These are phyloP conservation scores for Darevskia mixta DNA, from an alignment of 2,797 vertebrate genomes.

Conservation along the genomic window DNA sequence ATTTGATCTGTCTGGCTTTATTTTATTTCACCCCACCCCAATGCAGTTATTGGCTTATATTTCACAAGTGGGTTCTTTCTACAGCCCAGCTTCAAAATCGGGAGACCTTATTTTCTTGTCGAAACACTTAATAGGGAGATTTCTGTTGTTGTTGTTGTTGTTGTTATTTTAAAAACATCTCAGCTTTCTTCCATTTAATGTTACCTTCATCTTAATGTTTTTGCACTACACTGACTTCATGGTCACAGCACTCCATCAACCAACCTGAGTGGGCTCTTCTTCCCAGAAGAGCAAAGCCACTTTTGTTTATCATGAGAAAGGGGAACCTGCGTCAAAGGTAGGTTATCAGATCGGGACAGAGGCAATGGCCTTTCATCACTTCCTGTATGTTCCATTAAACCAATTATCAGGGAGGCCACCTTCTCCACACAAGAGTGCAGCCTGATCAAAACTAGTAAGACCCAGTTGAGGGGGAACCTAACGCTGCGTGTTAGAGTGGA, in stretches of 20 bases:
- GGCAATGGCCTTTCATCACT: too few relatives aligned
- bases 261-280: background rate
- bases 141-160: too few relatives aligned
- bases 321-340: too few relatives aligned
- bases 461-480: too few relatives aligned
- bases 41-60: slow-evolving; percentile 9
- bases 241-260: background rate
- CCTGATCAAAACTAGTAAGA: too few relatives aligned
- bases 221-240: background rate
- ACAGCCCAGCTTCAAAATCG: slow-evolving; percentile 12
- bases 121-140: background rate
- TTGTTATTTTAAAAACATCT: background rate
- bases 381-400: too few relatives aligned
- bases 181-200: background rate
- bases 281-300: background rate
- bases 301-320: too few relatives aligned
- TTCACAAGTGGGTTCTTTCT: slow-evolving; percentile 30
- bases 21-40: slow-evolving; percentile 2
- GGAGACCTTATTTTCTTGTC: slow-evolving; percentile 1
- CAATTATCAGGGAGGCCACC: too few relatives aligned
- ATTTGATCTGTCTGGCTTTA: slow-evolving; percentile 44
- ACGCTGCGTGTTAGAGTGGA: too few relatives aligned
- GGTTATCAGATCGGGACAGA: too few relatives aligned
- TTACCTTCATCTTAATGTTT: slow-evolving; percentile 4
- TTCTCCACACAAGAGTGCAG: too few relatives aligned